A percentile compares a stretch with the other conserved stretches of the same genome.
These are phyloP conservation scores for Agrochola lota DNA, from an alignment of 2,888 invertebrate species.

Conservation along the genomic window DNA sequence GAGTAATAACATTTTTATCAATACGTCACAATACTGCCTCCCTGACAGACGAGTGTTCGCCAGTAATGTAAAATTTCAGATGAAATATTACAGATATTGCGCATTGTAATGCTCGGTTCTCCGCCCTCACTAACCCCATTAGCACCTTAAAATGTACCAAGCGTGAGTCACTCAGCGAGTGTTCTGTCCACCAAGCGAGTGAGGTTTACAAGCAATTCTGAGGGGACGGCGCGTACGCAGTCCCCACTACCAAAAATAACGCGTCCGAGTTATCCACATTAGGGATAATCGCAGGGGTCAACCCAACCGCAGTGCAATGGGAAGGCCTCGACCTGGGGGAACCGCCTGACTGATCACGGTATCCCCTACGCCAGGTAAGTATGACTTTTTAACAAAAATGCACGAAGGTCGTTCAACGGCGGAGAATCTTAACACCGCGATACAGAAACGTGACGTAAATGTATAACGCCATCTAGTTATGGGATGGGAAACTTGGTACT, in stretches of 20 bases:
- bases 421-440: slow-evolving; percentile 22
- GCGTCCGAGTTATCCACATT: background rate
- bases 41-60: too few species aligned
- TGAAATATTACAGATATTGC: too few species aligned
- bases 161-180: too few species aligned
- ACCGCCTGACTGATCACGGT: background rate
- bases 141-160: too few species aligned
- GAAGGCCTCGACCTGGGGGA: background rate
- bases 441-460: slow-evolving; percentile 20
- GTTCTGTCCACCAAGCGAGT: too few species aligned
- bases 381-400: background rate
- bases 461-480: slow-evolving; percentile 38
- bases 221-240: background rate
- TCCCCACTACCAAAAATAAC: background rate
- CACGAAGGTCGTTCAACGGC: slow-evolving; percentile 15
- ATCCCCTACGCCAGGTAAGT: background rate
- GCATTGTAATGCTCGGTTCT: too few species aligned
- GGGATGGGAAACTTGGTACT: background rate
- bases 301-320: background rate
- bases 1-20: too few species aligned
- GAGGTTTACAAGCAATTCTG: background rate
- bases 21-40: too few species aligned
- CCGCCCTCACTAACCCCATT: too few species aligned
- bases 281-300: background rate
- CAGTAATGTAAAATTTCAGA: too few species aligned